Percentiles rank a stretch among this genome's conserved stretches.
These are phyloP conservation scores for Murina feae DNA, from an alignment of 2,113 vertebrate species.

Conservation along the genomic window DNA sequence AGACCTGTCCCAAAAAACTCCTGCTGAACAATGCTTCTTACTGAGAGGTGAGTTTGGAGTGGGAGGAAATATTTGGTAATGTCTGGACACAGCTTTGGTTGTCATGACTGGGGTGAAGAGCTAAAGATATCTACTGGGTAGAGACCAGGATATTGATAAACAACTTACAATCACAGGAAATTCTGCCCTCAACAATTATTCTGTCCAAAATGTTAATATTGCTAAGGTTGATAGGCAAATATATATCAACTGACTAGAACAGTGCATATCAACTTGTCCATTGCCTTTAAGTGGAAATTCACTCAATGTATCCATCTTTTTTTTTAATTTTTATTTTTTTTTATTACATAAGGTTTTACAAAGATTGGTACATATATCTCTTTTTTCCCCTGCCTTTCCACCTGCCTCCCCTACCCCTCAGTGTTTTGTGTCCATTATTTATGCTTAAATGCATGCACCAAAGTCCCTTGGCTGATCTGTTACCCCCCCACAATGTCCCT, in stretches of 20 bases:
- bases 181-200: background rate
- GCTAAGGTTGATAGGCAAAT: background rate
- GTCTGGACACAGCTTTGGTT: background rate
- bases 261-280: background rate
- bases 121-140: background rate
- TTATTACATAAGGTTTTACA: too few species aligned
- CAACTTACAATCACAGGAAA: background rate
- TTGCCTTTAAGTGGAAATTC: background rate
- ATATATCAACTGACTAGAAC: background rate
- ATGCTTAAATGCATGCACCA: too few species aligned
- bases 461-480: too few species aligned
- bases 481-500: too few species aligned
- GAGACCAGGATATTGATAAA: background rate
- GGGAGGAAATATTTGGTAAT: background rate
- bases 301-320: background rate
- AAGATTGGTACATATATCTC: too few species aligned
- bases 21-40: background rate
- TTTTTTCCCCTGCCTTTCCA: too few species aligned
- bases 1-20: background rate
- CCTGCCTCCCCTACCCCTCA: too few species aligned
- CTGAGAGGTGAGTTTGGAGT: background rate
- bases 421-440: too few species aligned
- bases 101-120: background rate
- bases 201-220: background rate
- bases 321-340: too few species aligned